phyloP scores from a whole-genome alignment of 2,888 invertebrate genomes.

The Synergus japonicus region DNA sequence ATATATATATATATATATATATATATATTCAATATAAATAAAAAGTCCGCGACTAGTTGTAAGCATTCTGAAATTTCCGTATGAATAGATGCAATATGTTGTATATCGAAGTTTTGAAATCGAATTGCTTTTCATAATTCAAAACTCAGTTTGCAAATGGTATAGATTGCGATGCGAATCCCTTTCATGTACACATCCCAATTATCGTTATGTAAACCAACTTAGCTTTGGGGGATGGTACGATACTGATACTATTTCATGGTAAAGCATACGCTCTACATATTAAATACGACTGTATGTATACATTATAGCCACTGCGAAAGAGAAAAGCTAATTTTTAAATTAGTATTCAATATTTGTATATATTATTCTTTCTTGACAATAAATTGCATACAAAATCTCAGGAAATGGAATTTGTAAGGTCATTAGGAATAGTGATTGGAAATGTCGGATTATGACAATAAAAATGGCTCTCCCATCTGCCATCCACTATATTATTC shows the following conservation, averaged over 20 bases:
- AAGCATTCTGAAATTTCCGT: too few relatives aligned
- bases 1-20: too few relatives aligned
- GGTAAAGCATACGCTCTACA: background rate
- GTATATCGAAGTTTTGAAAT: slow-evolving; percentile 44
- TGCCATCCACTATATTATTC: slow-evolving; percentile 65
- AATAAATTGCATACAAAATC: background rate
- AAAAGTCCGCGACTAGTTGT: too few relatives aligned
- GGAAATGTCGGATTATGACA: slow-evolving; percentile 59
- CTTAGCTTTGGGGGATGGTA: slow-evolving; percentile 67
- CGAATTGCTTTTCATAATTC: slow-evolving; percentile 57
- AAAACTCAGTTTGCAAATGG: slow-evolving; percentile 59
- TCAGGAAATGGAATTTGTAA: slow-evolving; percentile 16
- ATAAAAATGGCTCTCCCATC: slow-evolving; percentile 60
- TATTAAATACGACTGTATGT: background rate
- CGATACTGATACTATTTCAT: slow-evolving; percentile 10
- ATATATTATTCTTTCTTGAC: background rate
- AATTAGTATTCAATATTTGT: background rate
- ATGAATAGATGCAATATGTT: background rate
- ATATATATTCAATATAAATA: too few relatives aligned
- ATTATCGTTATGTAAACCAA: slow-evolving; percentile 76
- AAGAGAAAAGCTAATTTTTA: background rate
- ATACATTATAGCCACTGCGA: background rate
- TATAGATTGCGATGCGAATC: slow-evolving; percentile 55
- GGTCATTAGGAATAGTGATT: slow-evolving; percentile 5
- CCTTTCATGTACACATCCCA: slow-evolving; percentile 74